Evolutionary conservation across 2,113 vertebrate species (phyloP), one percentile per base, ranked within the genome.

Genomic region (Alexandromys fortis): DNA sequence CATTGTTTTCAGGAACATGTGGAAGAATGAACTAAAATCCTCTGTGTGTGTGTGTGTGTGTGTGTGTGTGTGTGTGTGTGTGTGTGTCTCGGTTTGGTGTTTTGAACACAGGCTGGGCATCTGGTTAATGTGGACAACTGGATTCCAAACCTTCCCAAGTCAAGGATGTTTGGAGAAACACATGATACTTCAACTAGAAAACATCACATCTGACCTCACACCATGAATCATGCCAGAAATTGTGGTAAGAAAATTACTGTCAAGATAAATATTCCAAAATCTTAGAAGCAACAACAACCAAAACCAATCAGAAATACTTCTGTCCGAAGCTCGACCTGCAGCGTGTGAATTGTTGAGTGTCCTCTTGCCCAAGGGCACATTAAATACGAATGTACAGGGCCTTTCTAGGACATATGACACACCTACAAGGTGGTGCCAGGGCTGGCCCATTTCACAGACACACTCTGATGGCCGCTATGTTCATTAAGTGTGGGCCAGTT

Each of bases 361-460:
- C 82, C 47, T 85, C 7, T 1, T 79, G 10, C 24, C 58, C 82
- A 65, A 30, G 49, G 17, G 30, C 26, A 61, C 55, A 58, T 58
- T 58, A 58, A 58, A 58, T 58, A 5, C 55, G 3, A 58, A 35
- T 75, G 2, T 52, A 10, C 16, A 26, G 26, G 52, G 22, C 16
- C 47, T 67, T 63, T 61, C 49, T 65, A 24, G 28, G 65, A 52
- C 38, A 87, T 26, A 38, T 26, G 91, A 42, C 42, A 89, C 55
- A 35, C 19, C n/a, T 89, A 10, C 26, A 35, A 33, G 33, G 19
- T 87, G 30, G 5, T 21, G 3, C 61, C 17, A 33, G 35, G 45
- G 67, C 42, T 30, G n/a, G 17, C 38, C 89, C 92, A 49, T 86
- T 76, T 85, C 90, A 77, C 52, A 92, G 68, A 93, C 47, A 33